Percentiles rank a stretch among this genome's conserved stretches.
Evolutionary conservation across 2,888 invertebrate species (phyloP).

Genomic region (Ryuthela nishihirai): DNA sequence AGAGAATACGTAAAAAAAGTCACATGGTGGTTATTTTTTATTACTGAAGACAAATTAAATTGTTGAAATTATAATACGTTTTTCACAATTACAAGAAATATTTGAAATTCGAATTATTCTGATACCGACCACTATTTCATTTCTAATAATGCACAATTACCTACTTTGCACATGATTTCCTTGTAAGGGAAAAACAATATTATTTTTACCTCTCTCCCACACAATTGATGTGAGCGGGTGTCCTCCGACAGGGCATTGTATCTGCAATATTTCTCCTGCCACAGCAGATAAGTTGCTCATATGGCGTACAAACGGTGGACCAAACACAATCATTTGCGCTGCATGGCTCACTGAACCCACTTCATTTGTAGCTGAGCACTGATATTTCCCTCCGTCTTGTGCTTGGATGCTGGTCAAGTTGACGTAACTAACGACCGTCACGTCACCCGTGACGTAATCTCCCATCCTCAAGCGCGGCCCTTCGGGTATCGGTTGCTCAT

Average conservation of each 20-base stretch:
- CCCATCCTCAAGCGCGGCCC: constrained; percentile 46
- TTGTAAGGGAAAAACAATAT: too few relatives aligned
- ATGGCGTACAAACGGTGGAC: constrained; percentile 54
- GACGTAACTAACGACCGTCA: constrained; percentile 50
- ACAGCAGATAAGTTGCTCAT: constrained; percentile 64
- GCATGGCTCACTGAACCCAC: constrained; percentile 47
- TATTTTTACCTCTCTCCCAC: constrained; percentile 73
- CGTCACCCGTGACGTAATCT: constrained; percentile 46
- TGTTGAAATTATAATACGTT: too few relatives aligned
- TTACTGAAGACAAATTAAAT: too few relatives aligned
- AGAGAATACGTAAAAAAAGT: too few relatives aligned
- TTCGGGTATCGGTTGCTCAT: constrained; percentile 46
- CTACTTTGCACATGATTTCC: too few relatives aligned
- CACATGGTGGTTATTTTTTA: too few relatives aligned
- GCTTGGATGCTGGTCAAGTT: constrained; percentile 49
- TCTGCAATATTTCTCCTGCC: constrained; percentile 68
- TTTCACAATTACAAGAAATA: too few relatives aligned
- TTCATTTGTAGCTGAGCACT: constrained; percentile 49
- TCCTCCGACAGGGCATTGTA: constrained; percentile 80
- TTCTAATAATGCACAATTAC: too few relatives aligned
- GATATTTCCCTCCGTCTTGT: constrained; percentile 50
- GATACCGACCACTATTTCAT: too few relatives aligned
- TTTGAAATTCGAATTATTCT: too few relatives aligned
- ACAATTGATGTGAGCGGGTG: constrained; percentile 76
- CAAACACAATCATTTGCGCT: constrained; percentile 50